These are phyloP conservation scores for Varecia variegata DNA, from an alignment of 2,797 vertebrate genomes.

Conservation along the genomic window DNA sequence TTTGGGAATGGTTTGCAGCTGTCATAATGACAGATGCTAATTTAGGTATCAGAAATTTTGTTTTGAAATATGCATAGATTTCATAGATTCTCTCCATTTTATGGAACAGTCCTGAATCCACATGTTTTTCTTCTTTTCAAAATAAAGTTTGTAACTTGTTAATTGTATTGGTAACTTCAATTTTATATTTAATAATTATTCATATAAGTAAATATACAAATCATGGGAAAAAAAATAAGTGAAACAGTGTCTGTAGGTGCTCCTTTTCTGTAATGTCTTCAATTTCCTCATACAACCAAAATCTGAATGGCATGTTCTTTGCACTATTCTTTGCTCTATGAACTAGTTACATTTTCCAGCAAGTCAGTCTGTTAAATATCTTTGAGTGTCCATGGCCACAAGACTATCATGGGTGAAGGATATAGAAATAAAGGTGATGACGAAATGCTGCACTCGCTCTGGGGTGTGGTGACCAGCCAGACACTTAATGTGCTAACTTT, in stretches of 20 bases:
- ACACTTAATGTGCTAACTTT: not conserved
- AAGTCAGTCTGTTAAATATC: not conserved
- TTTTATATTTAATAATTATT: conserved; percentile 28
- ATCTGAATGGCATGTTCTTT: not conserved
- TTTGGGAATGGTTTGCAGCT: conserved; percentile 15
- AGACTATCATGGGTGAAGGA: not conserved
- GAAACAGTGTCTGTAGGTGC: not conserved
- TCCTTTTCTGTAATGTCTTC: not conserved
- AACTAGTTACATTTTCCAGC: not conserved
- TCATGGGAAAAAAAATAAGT: not conserved
- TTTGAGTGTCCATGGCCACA: not conserved
- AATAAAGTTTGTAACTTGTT: not conserved
- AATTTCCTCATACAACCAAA: not conserved
- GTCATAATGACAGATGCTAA: conserved; percentile 39
- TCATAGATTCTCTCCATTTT: not conserved
- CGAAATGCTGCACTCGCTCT: not conserved
- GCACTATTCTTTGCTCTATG: not conserved
- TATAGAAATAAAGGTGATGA: not conserved
- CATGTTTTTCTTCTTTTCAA: conserved; percentile 22
- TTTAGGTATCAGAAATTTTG: conserved; percentile 47
- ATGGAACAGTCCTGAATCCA: not conserved
- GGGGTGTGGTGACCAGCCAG: not conserved
- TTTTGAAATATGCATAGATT: conserved; percentile 28
- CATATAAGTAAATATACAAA: conserved; percentile 25
- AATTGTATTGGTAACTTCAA: not conserved